Evolutionary conservation across 2,797 vertebrate species (phyloP).

Genomic region (Mormyrops attenuatus): DNA sequence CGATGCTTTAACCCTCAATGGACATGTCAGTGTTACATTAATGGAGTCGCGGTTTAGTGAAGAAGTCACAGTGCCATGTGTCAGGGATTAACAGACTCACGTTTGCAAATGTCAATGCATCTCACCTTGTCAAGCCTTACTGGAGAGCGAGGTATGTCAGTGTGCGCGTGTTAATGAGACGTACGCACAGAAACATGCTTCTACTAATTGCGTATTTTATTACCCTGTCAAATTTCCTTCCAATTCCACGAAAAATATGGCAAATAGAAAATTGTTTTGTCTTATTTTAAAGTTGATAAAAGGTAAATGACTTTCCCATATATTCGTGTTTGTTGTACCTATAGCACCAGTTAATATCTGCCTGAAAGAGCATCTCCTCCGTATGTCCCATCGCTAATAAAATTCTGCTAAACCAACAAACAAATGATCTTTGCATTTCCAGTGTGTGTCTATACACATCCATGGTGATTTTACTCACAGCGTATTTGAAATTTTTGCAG

Average conservation of each 20-base stretch:
- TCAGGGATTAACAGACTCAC: constrained; percentile 2
- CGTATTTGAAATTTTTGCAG: not conserved
- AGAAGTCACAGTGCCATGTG: not conserved
- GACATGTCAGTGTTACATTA: constrained; percentile 4
- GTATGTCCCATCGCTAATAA: not conserved
- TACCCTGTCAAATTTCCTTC: not conserved
- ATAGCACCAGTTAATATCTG: not conserved
- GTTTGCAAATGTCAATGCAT: not conserved
- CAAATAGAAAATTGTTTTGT: not conserved
- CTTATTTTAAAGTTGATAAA: not conserved
- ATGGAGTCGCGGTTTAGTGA: not conserved
- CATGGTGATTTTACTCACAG: not conserved
- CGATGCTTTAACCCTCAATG: not conserved
- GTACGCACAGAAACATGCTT: not conserved
- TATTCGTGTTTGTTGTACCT: not conserved
- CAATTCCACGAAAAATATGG: not conserved
- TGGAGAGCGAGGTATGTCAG: not conserved
- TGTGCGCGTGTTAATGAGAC: not conserved
- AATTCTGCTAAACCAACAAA: not conserved
- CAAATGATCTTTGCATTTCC: not conserved
- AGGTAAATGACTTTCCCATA: not conserved
- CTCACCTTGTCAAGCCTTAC: constrained; percentile 2
- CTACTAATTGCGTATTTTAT: not conserved
- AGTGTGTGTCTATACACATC: not conserved
- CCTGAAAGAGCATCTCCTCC: not conserved